Evolutionary conservation across 2,113 vertebrate genomes (phyloP), one percentile per base, ranked within the genome.

Genomic region (Rhipidura dahli): DNA sequence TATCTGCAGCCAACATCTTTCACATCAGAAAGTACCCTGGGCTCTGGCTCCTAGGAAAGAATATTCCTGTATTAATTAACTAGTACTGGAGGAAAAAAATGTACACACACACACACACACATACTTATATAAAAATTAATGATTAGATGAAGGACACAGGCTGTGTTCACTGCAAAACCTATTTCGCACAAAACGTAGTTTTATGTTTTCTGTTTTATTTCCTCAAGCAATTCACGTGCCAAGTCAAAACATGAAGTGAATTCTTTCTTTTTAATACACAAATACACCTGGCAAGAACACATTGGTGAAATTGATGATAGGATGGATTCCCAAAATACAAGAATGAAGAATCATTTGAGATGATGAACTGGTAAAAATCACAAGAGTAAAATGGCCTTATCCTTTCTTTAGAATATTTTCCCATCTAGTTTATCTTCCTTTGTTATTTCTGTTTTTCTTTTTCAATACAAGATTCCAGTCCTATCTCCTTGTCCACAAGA

Each of bases 201-300:
- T 51, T 39, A 50, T 54, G 4, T 70, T 82, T 22, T 64, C 22
- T 77, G 31, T 49, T 79, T 91, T 16, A 10, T 42, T 42, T 82
- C 80, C 89, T 42, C 22, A 66, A 96, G 85, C 49, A 92, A 93
- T 86, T 95, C 95, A 12, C 91, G 91, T 26, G 44, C 80, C 21
- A 96, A 91, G 68, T 84, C 94, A 80, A 97, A 97, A 56, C 66
- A 91, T 28, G 56, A 76, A 89, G 33, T 35, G 59, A 65, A 92
- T 65, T 70, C 77, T 71, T 69, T 42, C 19, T 88, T 85, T 71
- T 54, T 73, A 11, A 61, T n/a, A 37, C 23, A 51, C 18, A 95
- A 86, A 80, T 93, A 92, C 13, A 79, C 84, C 63, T 97, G 90
- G 92, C 86, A 97, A 84, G 59, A 92, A 77, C 15, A 42, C 21